These are phyloP conservation scores for Linurgus olivaceus DNA, from an alignment of 2,797 vertebrate genomes.

Conservation along the genomic window DNA sequence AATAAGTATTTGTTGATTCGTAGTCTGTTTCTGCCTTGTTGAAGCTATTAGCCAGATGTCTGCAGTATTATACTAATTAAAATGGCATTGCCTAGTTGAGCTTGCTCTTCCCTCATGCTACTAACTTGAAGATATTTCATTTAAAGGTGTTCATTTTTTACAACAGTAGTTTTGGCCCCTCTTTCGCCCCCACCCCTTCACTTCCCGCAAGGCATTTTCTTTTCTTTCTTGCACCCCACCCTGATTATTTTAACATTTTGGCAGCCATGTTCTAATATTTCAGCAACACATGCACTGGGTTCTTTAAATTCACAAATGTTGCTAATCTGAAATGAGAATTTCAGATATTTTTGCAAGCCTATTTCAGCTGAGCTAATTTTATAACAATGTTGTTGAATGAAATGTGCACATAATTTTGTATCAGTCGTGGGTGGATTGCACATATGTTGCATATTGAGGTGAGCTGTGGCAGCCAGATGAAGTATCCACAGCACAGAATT, in stretches of 20 bases:
- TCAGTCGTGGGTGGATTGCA: slow-evolving; percentile 30
- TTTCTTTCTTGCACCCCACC: slow-evolving; percentile 53
- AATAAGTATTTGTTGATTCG: slow-evolving; percentile 79
- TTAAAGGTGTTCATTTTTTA: slow-evolving; percentile 54
- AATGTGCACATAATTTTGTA: slow-evolving; percentile 70
- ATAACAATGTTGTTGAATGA: slow-evolving; percentile 72
- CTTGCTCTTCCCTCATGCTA: slow-evolving; percentile 66
- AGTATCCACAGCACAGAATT: slow-evolving; percentile 11
- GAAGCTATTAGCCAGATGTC: slow-evolving; percentile 74
- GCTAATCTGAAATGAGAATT: slow-evolving; percentile 78
- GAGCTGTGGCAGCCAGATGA: slow-evolving; percentile 31
- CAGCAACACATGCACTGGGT: slow-evolving; percentile 68
- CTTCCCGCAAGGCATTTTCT: neutral
- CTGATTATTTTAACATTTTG: slow-evolving; percentile 68
- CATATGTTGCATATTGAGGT: slow-evolving; percentile 42
- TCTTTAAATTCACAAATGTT: slow-evolving; percentile 77
- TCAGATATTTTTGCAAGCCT: slow-evolving; percentile 75
- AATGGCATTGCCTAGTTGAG: slow-evolving; percentile 71
- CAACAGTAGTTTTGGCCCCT: slow-evolving; percentile 40
- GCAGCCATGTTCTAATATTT: slow-evolving; percentile 63
- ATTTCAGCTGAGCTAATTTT: slow-evolving; percentile 77
- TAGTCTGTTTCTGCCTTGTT: slow-evolving; percentile 68
- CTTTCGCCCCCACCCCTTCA: neutral
- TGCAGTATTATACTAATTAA: slow-evolving; percentile 70
- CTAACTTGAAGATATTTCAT: slow-evolving; percentile 59